A percentile compares a stretch with the other conserved stretches of the same genome.
phyloP scores from a whole-genome alignment of 2,113 vertebrate genomes.

The Nettapus auritus region DNA sequence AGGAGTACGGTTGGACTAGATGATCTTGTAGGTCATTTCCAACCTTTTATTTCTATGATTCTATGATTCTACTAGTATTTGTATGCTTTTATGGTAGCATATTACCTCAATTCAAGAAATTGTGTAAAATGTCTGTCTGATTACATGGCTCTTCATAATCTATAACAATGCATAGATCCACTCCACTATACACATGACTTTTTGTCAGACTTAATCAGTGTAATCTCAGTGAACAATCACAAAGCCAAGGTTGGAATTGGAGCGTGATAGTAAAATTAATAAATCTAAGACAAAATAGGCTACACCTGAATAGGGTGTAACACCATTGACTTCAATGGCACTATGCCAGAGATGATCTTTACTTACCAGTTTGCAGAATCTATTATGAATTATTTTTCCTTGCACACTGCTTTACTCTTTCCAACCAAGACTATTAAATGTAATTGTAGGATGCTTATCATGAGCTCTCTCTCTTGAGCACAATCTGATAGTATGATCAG shows the following conservation, averaged over 20 bases:
- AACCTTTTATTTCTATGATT: too few relatives aligned
- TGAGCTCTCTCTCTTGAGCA: background rate
- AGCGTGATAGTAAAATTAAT: background rate
- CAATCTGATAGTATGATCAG: background rate
- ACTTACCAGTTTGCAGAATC: background rate
- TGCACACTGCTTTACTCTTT: background rate
- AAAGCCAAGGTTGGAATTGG: background rate
- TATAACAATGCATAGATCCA: background rate
- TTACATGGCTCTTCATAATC: background rate
- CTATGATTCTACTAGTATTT: background rate
- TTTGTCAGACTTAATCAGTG: background rate
- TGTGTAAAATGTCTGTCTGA: background rate
- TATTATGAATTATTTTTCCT: background rate
- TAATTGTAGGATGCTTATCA: background rate
- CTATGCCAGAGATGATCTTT: background rate
- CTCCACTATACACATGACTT: background rate
- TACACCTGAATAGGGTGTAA: background rate
- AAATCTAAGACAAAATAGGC: background rate
- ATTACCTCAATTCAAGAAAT: background rate
- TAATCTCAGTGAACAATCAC: background rate
- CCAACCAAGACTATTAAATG: background rate
- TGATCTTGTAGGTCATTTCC: too few relatives aligned
- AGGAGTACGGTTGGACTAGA: too few relatives aligned
- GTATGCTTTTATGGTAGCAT: background rate
- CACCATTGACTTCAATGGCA: background rate